Base-by-base conservation (phyloP, 2,113 vertebrate genomes). In the Pseudorhombus dupliciocellatus region DNA sequence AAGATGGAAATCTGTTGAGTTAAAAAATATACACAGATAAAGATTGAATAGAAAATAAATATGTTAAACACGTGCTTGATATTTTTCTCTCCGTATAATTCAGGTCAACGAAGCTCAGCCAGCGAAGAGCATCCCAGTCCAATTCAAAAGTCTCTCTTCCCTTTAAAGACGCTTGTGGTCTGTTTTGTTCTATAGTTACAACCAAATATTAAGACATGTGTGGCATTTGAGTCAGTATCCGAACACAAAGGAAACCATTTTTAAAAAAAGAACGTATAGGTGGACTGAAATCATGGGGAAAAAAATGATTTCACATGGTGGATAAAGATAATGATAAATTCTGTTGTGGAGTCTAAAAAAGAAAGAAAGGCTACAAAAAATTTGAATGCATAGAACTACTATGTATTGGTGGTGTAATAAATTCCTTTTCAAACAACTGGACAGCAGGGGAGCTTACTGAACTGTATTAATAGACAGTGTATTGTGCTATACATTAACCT, bases 311-410 rank as follows among this genome's bases (percentile, higher is more conserved):
- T 3, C 31, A 72, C 25, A 8, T 54, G 54, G 70, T 55, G 56
- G 50, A 66, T 56, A 59, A 70, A 66, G 56, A 72, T 64, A 37
- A 37, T 63, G 9, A 30, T 42, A 18, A 70, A 20, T 20, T 44
- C 4, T 25, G 21, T 15, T 21, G 51, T 53, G 53, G 48, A 26
- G 20, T 57, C 34, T 52, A 79, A 58, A 75, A 76, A 73, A 51
- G 15, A 54, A 54, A 28, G 7, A 80, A 86, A 88, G 87, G 84
- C 85, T 89, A 87, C 84, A 70, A 83, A 81, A 68, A 66, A 84
- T 63, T 69, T 50, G 50, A 40, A 81, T 87, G 87, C 84, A 86
- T 82, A 87, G 82, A 80, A 78, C 71, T 59, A 48, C 61, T 51
- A 66, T 74, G 68, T 63, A 53, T 77, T 63, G 59, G 66, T 37